Evolutionary conservation across 1,140 invertebrate species (phyloP), one percentile per base, ranked within the genome.

Genomic region (Drosophila malerkotliana): DNA sequence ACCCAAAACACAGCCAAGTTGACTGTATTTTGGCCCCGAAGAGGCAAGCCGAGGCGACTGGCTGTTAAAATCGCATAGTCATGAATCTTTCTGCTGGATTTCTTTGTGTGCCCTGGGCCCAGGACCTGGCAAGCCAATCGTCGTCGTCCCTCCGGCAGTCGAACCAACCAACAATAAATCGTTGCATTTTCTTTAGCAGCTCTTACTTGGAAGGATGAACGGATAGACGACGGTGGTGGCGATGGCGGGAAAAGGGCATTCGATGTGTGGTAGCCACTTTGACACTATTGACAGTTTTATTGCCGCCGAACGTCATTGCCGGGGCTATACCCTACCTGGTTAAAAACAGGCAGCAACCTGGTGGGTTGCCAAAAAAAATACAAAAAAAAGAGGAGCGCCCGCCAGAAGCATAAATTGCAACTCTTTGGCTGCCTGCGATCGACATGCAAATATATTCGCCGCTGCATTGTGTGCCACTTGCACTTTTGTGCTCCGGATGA

Each of bases 201-300:
- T 57, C 67, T 62, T 57, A 45, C 32, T 28, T 72, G 68, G 14
- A 15, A n/a, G 28, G 39, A 28, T 1, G 26, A 4, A 7, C 21
- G 21, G 21, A 21, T 2, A 2, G 21, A 21, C 21, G 21, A 3
- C 7, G 28, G n/a, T n/a, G n/a, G n/a, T n/a, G n/a, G n/a, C n/a
- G n/a, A n/a, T n/a, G n/a, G 12, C n/a, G 44, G 28, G 56, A 9
- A 37, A 30, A 26, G 30, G 44, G 15, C n/a, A 15, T 15, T 30
- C 14, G 44, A 32, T 44, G 30, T 21, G 45, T 21, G 45, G 44
- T 28, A 60, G 15, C 44, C 60, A 55, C 58, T 62, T 75, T 75
- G 72, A 75, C 54, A 75, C 72, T 59, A 74, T 67, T 75, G 72
- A 75, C 72, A 75, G 72, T 75, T 75, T 75, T 75, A 75, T 75